These are phyloP conservation scores for Rhadinocentrus ornatus DNA, from an alignment of 2,797 vertebrate species.

Conservation along the genomic window DNA sequence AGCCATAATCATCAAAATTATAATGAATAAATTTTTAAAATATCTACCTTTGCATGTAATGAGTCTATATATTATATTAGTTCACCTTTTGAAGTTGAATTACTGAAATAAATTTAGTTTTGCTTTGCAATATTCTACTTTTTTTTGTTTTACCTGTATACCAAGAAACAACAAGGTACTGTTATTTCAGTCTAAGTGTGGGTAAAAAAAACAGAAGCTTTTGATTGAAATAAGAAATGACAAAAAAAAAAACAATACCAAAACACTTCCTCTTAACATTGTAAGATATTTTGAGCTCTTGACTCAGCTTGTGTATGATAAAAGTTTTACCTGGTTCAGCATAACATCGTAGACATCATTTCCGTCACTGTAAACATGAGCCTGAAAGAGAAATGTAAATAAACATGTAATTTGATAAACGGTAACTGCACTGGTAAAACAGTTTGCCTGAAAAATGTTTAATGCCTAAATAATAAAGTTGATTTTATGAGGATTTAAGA, in stretches of 20 bases:
- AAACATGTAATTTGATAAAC: neutral
- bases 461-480: neutral
- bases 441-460: neutral
- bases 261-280: neutral
- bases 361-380: slow-evolving; percentile 88
- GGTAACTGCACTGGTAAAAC: neutral
- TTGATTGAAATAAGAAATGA: neutral
- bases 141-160: neutral
- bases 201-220: neutral
- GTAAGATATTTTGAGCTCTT: neutral
- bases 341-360: slow-evolving; percentile 88
- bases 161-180: neutral
- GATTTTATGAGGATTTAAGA: neutral
- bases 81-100: no score
- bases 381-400: slow-evolving; percentile 72
- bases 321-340: slow-evolving; percentile 90
- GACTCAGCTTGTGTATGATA: neutral
- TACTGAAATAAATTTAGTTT: no score
- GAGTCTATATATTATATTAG: no score
- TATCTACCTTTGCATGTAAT: no score
- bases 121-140: no score
- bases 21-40: no score
- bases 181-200: neutral
- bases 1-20: no score
- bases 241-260: no score